phyloP scores from a whole-genome alignment of 2,888 invertebrate species.

The Coenonympha glycerion region DNA sequence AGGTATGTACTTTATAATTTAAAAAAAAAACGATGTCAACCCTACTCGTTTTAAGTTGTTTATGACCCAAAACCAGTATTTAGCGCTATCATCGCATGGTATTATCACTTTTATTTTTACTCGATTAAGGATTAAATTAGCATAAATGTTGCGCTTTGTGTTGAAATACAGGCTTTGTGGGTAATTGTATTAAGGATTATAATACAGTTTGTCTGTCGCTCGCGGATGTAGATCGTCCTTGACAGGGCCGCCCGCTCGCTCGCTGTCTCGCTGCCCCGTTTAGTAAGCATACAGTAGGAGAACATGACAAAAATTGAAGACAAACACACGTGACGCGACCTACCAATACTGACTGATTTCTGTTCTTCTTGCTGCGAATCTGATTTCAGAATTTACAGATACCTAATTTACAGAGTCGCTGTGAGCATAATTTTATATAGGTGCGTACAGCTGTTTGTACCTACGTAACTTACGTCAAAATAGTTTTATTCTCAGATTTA shows the following conservation, averaged over 20 bases:
- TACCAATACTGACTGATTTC: too few species aligned
- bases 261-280: not conserved
- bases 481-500: too few species aligned
- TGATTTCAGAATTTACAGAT: too few species aligned
- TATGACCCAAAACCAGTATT: constrained; percentile 5
- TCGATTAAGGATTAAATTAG: not conserved
- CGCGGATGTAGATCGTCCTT: constrained; percentile 7
- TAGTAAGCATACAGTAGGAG: not conserved
- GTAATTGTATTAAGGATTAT: constrained; percentile 5
- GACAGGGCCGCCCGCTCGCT: constrained; percentile 5
- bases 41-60: constrained; percentile 1
- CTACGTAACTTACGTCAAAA: too few species aligned
- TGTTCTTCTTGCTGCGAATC: too few species aligned
- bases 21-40: not conserved
- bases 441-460: too few species aligned
- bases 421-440: too few species aligned
- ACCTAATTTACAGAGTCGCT: too few species aligned
- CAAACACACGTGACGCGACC: too few species aligned
- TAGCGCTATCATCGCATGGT: constrained; percentile 1
- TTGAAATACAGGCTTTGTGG: constrained; percentile 2
- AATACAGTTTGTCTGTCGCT: constrained; percentile 1
- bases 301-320: not conserved
- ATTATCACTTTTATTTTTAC: not conserved
- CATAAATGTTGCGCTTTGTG: not conserved
- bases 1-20: too few species aligned